Percentiles rank a stretch among this genome's conserved stretches.
Conservation (phyloP, 2,797 vertebrate species). For the Muscicapa comitata region DNA sequence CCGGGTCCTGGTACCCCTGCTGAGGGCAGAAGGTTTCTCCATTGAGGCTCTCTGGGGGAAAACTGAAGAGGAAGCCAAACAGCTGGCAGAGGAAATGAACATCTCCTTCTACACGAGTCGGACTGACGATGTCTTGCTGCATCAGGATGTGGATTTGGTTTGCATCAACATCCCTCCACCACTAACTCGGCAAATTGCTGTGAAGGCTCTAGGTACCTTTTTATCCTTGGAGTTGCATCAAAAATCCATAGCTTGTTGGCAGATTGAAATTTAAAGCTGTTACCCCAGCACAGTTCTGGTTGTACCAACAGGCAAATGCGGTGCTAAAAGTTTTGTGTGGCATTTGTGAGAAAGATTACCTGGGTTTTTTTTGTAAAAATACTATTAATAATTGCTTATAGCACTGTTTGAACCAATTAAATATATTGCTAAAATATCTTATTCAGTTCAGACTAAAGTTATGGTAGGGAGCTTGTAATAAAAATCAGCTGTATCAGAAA, state of each 20-base stretch:
- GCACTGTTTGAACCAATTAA: not conserved
- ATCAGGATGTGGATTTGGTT: constrained; percentile 94
- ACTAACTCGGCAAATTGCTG: constrained; percentile 92
- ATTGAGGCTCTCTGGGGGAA: constrained; percentile 92
- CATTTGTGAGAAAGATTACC: not conserved
- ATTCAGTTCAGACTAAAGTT: not conserved
- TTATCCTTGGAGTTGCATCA: not conserved
- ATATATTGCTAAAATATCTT: not conserved
- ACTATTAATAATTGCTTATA: not conserved
- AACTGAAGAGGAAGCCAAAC: constrained; percentile 91
- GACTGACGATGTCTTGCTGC: constrained; percentile 91
- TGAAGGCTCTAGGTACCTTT: constrained; percentile 91
- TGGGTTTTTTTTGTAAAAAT: not conserved
- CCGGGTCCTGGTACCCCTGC: constrained; percentile 88
- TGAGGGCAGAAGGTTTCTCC: constrained; percentile 93
- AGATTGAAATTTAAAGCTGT: not conserved
- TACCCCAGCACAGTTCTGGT: not conserved
- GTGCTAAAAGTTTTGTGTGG: not conserved
- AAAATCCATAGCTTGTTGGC: not conserved
- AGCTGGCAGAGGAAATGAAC: constrained; percentile 87
- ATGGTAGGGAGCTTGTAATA: not conserved
- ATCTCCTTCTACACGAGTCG: constrained; percentile 93
- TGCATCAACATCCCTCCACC: constrained; percentile 96
- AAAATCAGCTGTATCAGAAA: not conserved
- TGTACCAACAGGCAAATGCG: fast-evolving